Percentiles rank a stretch among this genome's conserved stretches.
These are phyloP conservation scores for Melitaea athalia DNA, from an alignment of 2,888 invertebrate species.

Conservation along the genomic window DNA sequence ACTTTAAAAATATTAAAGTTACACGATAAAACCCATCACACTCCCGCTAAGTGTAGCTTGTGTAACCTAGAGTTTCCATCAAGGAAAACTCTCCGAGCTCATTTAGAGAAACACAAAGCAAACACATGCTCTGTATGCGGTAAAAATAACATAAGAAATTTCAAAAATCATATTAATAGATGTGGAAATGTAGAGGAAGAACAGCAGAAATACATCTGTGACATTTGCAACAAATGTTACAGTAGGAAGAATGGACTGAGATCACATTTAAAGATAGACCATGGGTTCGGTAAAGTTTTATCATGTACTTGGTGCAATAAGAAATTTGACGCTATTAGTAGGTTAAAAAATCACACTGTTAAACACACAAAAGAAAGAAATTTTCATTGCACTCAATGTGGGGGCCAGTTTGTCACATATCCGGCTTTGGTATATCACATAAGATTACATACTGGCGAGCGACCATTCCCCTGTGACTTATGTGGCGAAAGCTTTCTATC, in stretches of 20 bases:
- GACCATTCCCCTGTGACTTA: constrained; percentile 65
- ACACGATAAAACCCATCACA: constrained; percentile 59
- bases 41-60: constrained; percentile 57
- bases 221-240: constrained; percentile 65
- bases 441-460: constrained; percentile 70
- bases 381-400: constrained; percentile 64
- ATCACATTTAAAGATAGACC: constrained; percentile 61
- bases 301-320: constrained; percentile 69
- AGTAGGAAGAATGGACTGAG: constrained; percentile 58
- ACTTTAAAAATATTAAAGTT: constrained; percentile 56
- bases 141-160: constrained; percentile 59
- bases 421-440: constrained; percentile 66
- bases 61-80: constrained; percentile 64
- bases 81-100: constrained; percentile 54
- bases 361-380: constrained; percentile 70
- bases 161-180: constrained; percentile 55
- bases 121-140: constrained; percentile 58
- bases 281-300: constrained; percentile 61
- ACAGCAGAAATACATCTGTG: constrained; percentile 58
- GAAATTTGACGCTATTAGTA: constrained; percentile 65
- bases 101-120: constrained; percentile 60
- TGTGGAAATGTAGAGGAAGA: constrained; percentile 55
- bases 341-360: constrained; percentile 63
- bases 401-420: constrained; percentile 64
- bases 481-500: constrained; percentile 69